Base-by-base conservation (phyloP, 2,113 vertebrate genomes). In the Mormyrus lacerda region DNA sequence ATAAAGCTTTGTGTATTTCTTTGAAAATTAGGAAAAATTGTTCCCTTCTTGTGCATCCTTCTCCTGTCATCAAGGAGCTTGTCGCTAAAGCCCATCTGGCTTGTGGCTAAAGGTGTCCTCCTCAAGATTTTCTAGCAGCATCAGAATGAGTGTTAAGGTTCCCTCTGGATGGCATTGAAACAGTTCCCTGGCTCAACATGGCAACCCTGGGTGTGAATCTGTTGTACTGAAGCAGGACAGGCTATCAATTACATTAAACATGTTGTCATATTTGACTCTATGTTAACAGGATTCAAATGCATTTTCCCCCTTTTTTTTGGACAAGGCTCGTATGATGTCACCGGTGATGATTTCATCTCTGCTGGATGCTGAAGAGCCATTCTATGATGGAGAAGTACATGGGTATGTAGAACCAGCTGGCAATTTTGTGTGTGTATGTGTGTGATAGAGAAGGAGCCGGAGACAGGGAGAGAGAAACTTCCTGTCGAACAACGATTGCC, bases 401-500 rank as follows among this genome's bases (percentile, higher is more conserved):
- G 27, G 42, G 48, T 27, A 50, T 15, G 47, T 55, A 55, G 53
- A 55, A 55, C 50, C n/a, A 51, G 48, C 10, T 48, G 17, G 27
- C 11, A 8, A 76, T 31, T 35, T 31, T 50, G 31, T 50, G 47
- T 51, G 4, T 73, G 10, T n/a, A n/a, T 58, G 87, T 88, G 50
- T 21, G 91, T 79, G 50, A 90, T 39, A 88, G 87, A 91, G 89
- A 82, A 45, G 76, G 90, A 47, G 79, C 89, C 61, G 89, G 87
- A 89, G 88, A 91, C 79, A 53, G 19, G 19, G 90, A 89, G 9
- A 65, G 0, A 88, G 44, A 65, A 88, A 86, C 87, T 92, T 87
- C 92, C 91, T 92, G 90, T 90, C 90, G 90, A 90, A 92, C 87
- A 42, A 93, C 94, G 93, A 95, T 88, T 61, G 87, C 83, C 90